These are phyloP conservation scores for Gymnocheta viridis DNA, from an alignment of 2,888 invertebrate species.

Conservation along the genomic window DNA sequence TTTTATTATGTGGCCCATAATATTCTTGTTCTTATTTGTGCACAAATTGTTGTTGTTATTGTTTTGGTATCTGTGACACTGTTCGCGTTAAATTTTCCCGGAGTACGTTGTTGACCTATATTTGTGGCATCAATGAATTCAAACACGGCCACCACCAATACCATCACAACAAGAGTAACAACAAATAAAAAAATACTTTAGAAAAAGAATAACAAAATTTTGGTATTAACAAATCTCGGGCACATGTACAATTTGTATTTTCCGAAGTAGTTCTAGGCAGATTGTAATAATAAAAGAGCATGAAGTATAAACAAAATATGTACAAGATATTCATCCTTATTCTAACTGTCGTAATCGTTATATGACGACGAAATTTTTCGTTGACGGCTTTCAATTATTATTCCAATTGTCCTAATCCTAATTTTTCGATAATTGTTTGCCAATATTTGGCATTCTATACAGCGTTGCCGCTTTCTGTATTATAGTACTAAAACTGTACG, in stretches of 20 bases:
- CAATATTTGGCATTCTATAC: too few relatives aligned
- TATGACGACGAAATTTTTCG: too few relatives aligned
- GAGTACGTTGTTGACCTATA: constrained; percentile 81
- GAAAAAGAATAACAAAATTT: constrained; percentile 34
- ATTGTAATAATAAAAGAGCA: constrained; percentile 35
- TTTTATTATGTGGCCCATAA: constrained; percentile 31
- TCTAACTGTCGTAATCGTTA: too few relatives aligned
- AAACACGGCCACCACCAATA: constrained; percentile 39
- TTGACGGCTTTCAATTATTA: too few relatives aligned
- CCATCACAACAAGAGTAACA: constrained; percentile 38
- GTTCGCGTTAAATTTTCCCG: constrained; percentile 70
- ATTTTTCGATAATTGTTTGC: too few relatives aligned
- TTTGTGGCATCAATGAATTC: constrained; percentile 79
- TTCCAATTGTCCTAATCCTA: too few relatives aligned
- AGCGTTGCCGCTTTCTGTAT: too few relatives aligned
- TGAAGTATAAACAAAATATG: too few relatives aligned
- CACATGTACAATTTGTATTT: constrained; percentile 48
- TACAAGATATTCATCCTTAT: too few relatives aligned
- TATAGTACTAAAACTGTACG: too few relatives aligned
- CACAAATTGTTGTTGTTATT: constrained; percentile 10
- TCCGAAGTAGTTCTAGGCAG: constrained; percentile 27
- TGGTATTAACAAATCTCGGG: constrained; percentile 56
- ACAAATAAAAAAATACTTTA: constrained; percentile 21
- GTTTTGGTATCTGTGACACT: constrained; percentile 43
- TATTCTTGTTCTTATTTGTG: constrained; percentile 28